Percentiles rank a stretch among this genome's conserved stretches.
Evolutionary conservation across 1,140 invertebrate genomes (phyloP).

Genomic region (Caligus rogercresseyi): DNA sequence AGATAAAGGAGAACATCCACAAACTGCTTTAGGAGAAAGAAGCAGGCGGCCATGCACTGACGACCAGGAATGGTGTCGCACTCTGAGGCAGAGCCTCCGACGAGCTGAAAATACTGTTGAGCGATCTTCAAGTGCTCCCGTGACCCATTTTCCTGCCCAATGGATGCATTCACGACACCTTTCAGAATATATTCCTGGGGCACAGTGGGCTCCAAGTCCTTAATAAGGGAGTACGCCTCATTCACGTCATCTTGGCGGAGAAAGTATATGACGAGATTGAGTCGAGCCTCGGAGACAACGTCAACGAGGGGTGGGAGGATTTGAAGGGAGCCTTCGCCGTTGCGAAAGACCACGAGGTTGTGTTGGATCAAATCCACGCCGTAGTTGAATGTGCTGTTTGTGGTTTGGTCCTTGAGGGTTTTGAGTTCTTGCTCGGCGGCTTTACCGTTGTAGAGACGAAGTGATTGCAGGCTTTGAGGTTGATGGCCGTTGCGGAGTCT

Average conservation of each 20-base stretch:
- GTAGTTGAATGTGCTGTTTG: slow-evolving; percentile 58
- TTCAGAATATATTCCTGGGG: slow-evolving; percentile 93
- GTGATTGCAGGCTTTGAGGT: slow-evolving; percentile 78
- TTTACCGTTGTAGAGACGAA: slow-evolving; percentile 80
- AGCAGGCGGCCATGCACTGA: slow-evolving; percentile 92
- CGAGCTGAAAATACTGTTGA: slow-evolving; percentile 87
- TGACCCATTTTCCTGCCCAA: slow-evolving; percentile 55
- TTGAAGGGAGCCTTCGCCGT: slow-evolving; percentile 80
- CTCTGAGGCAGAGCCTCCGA: slow-evolving; percentile 85
- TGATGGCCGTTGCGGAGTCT: slow-evolving; percentile 83
- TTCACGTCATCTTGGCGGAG: slow-evolving; percentile 73
- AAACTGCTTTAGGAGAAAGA: slow-evolving; percentile 82
- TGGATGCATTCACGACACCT: slow-evolving; percentile 78
- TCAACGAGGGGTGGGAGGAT: slow-evolving; percentile 77
- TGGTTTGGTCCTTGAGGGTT: slow-evolving; percentile 39
- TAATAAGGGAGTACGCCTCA: slow-evolving; percentile 48
- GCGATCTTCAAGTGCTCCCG: slow-evolving; percentile 81
- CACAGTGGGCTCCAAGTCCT: slow-evolving; percentile 69
- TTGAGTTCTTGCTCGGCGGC: slow-evolving; percentile 54
- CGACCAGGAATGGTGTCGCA: slow-evolving; percentile 71
- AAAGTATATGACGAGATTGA: slow-evolving; percentile 90
- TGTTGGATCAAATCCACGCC: slow-evolving; percentile 83
- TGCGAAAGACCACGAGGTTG: slow-evolving; percentile 86
- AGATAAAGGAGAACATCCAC: slow-evolving; percentile 90
- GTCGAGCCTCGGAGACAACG: slow-evolving; percentile 83